These are phyloP conservation scores for Physella acuta DNA, from an alignment of 1,140 invertebrate species.

Conservation along the genomic window DNA sequence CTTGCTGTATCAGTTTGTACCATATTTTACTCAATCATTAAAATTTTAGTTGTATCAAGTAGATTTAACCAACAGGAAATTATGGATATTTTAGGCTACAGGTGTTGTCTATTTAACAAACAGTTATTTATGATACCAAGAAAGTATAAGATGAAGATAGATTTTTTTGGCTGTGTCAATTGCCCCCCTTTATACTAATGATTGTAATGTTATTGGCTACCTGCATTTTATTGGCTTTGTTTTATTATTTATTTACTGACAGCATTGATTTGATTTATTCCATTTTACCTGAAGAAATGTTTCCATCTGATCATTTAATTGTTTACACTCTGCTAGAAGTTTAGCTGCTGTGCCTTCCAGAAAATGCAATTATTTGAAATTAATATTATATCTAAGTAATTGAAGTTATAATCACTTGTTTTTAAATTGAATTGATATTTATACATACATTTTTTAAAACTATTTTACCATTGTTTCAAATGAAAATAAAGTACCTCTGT, in stretches of 20 bases:
- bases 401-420: no score
- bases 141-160: slow-evolving; percentile 10
- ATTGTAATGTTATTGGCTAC: not conserved
- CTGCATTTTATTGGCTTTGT: not conserved
- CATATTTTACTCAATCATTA: slow-evolving; percentile 38
- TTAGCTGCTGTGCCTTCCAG: no score
- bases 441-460: no score
- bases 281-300: slow-evolving; percentile 10
- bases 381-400: no score
- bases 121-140: slow-evolving; percentile 28
- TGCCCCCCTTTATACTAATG: slow-evolving; percentile 15
- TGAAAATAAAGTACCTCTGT: no score
- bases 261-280: slow-evolving; percentile 3
- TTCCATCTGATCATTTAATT: slow-evolving; percentile 16
- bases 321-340: slow-evolving; percentile 5
- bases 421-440: no score
- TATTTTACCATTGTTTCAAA: no score
- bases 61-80: slow-evolving; percentile 32
- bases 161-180: not conserved
- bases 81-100: slow-evolving; percentile 37
- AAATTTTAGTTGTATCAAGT: slow-evolving; percentile 34
- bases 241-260: slow-evolving; percentile 1
- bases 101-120: slow-evolving; percentile 45
- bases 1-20: slow-evolving; percentile 29
- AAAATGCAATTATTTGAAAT: no score